These are phyloP conservation scores for Drosophila kurseongensis DNA, from an alignment of 1,140 invertebrate genomes.

Conservation along the genomic window DNA sequence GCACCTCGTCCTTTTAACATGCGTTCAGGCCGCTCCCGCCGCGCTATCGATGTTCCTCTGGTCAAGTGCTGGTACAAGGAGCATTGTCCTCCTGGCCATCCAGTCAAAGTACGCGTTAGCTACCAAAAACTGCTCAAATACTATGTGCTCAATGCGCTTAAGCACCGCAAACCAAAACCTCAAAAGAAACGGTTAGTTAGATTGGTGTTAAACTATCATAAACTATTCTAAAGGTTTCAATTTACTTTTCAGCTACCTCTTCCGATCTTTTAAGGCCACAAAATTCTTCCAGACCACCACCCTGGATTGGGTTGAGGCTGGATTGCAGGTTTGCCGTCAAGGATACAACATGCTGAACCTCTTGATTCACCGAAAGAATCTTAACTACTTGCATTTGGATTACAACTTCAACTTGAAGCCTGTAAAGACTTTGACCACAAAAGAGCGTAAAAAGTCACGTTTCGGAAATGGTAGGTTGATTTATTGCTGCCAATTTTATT, in stretches of 20 bases:
- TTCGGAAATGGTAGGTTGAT: slow-evolving; percentile 95
- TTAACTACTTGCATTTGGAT: slow-evolving; percentile 99
- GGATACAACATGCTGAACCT: slow-evolving; percentile 99
- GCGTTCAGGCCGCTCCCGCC: slow-evolving; percentile 93
- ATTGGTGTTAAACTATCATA: not conserved
- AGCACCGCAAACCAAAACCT: slow-evolving; percentile 98
- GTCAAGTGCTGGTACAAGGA: slow-evolving; percentile 99
- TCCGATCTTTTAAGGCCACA: slow-evolving; percentile 99
- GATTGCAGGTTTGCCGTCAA: slow-evolving; percentile 98
- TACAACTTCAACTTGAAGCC: slow-evolving; percentile 99
- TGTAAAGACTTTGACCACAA: slow-evolving; percentile 99
- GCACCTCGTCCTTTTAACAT: slow-evolving; percentile 99
- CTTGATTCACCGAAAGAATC: slow-evolving; percentile 99
- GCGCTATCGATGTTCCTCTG: slow-evolving; percentile 98
- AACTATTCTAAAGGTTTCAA: not conserved
- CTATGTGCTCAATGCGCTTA: slow-evolving; percentile 98
- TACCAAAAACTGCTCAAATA: slow-evolving; percentile 99
- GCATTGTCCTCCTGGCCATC: slow-evolving; percentile 99
- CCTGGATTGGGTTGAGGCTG: slow-evolving; percentile 99
- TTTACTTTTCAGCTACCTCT: slow-evolving; percentile 89
- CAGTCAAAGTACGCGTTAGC: slow-evolving; percentile 99
- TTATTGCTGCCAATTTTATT: not conserved
- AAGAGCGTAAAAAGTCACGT: slow-evolving; percentile 99
- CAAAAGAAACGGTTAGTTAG: slow-evolving; percentile 95
- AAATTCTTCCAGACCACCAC: slow-evolving; percentile 99